Conservation (phyloP, 2,797 vertebrate genomes). For the Halcyon leucocephala region DNA sequence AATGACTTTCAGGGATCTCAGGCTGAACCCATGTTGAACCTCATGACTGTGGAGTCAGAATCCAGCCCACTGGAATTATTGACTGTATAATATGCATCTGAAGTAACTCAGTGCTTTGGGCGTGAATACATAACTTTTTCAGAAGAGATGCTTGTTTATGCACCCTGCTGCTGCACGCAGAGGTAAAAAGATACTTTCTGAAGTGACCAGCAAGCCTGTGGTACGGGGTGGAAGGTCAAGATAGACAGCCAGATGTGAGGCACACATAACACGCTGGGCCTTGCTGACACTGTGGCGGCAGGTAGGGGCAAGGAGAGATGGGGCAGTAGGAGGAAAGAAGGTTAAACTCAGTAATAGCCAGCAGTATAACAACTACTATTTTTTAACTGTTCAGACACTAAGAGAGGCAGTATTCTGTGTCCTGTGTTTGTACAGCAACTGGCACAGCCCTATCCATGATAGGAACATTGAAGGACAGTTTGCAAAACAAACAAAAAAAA, state of each 20-base stretch:
- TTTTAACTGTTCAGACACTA: not conserved
- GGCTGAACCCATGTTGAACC: not conserved
- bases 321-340: not conserved
- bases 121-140: not conserved
- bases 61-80: not conserved
- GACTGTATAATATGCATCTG: not conserved
- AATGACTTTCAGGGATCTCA: not conserved
- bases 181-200: not conserved
- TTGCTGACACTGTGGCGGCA: not conserved
- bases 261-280: not conserved
- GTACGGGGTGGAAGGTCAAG: not conserved
- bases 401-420: not conserved
- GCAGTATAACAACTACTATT: not conserved
- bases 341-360: not conserved
- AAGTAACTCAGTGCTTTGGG: not conserved
- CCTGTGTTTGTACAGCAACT: not conserved
- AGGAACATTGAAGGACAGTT: not conserved
- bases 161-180: fast-evolving
- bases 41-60: not conserved
- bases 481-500: not conserved
- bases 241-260: not conserved
- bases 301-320: not conserved
- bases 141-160: not conserved
- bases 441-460: not conserved
- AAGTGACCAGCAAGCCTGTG: not conserved